Conservation (phyloP, 1,140 invertebrate species). For the Pectinophora gossypiella region DNA sequence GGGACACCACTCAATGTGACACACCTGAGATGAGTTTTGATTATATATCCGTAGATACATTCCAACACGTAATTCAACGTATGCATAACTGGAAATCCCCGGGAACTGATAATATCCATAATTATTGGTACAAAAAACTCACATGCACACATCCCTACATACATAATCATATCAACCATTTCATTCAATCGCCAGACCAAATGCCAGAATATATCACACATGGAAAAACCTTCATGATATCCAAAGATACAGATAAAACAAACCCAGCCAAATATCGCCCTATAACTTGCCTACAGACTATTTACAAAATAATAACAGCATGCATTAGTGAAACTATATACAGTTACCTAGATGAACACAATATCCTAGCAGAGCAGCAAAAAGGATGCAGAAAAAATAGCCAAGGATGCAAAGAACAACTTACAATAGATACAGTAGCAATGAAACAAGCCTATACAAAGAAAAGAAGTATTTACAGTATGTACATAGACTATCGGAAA, state of each 20-base stretch:
- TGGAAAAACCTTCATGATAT: constrained; percentile 21
- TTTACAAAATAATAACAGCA: constrained; percentile 27
- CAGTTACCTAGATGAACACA: constrained; percentile 14
- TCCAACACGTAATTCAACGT: neutral
- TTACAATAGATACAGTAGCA: too few species aligned
- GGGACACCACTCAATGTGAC: neutral
- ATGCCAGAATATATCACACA: constrained; percentile 14
- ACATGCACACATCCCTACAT: constrained; percentile 9
- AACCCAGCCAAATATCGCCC: constrained; percentile 26
- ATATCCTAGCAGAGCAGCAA: constrained; percentile 22
- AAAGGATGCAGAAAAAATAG: constrained; percentile 23
- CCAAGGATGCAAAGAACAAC: too few species aligned
- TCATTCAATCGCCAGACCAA: constrained; percentile 7
- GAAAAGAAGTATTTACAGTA: constrained; percentile 5
- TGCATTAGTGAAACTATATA: constrained; percentile 17
- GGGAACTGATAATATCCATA: constrained; percentile 9
- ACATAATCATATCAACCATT: constrained; percentile 6
- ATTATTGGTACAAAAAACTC: constrained; percentile 26
- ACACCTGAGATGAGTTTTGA: constrained; percentile 2
- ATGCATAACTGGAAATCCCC: constrained; percentile 12
- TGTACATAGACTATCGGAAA: constrained; percentile 1
- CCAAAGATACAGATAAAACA: constrained; percentile 20
- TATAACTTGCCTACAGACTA: constrained; percentile 27
- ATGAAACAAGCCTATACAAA: constrained; percentile 10
- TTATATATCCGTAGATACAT: constrained; percentile 3